A percentile compares a stretch with the other conserved stretches of the same genome.
Evolutionary conservation across 2,888 invertebrate genomes (phyloP).

Genomic region (Tetropium fuscum): DNA sequence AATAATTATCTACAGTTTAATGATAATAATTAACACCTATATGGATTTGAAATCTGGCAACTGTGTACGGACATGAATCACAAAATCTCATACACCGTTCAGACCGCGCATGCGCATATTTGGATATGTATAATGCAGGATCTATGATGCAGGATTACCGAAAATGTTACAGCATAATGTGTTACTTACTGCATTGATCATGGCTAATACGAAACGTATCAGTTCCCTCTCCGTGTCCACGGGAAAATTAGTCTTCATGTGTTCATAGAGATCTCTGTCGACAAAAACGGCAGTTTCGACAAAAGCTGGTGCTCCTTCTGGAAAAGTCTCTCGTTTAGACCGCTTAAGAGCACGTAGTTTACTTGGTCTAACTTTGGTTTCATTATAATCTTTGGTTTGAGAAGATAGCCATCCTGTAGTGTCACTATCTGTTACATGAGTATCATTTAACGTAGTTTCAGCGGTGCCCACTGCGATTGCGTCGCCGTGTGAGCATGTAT

Average conservation of each 20-base stretch:
- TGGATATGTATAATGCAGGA: too few species aligned
- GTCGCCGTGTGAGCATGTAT: conserved; percentile 23
- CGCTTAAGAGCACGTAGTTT: conserved; percentile 34
- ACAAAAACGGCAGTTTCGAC: conserved; percentile 83
- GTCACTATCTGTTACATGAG: not conserved
- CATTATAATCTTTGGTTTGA: conserved; percentile 46
- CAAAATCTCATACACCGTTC: too few species aligned
- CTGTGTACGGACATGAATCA: too few species aligned
- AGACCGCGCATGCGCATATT: too few species aligned
- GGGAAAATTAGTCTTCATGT: conserved; percentile 85
- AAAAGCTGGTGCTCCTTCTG: conserved; percentile 65
- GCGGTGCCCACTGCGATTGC: not conserved
- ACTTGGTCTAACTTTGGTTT: conserved; percentile 35
- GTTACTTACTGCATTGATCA: conserved; percentile 81
- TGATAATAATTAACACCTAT: too few species aligned
- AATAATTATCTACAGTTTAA: too few species aligned
- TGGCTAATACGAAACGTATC: conserved; percentile 84
- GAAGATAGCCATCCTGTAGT: conserved; percentile 12
- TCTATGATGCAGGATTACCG: too few species aligned
- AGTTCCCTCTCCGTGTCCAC: conserved; percentile 83
- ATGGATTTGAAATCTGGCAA: too few species aligned
- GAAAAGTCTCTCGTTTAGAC: conserved; percentile 54
- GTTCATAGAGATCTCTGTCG: conserved; percentile 83
- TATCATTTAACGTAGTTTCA: not conserved
- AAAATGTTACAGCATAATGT: not conserved